phyloP scores from a whole-genome alignment of 2,888 invertebrate genomes.

The Mimumesa dahlbomi region DNA sequence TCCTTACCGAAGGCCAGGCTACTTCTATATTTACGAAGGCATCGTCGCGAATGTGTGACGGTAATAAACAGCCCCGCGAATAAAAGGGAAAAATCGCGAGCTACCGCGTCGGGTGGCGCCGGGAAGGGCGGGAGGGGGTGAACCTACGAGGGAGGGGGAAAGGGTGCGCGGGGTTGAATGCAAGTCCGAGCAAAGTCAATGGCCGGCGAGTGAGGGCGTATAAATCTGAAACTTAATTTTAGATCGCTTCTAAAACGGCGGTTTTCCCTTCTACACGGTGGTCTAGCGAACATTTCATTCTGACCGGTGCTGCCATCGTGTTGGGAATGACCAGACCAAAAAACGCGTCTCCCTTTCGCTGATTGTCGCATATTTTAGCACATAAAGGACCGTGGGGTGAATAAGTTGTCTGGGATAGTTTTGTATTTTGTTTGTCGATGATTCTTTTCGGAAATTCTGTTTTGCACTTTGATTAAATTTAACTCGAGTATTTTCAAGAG shows the following conservation, averaged over 20 bases:
- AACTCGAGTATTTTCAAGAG: too few relatives aligned
- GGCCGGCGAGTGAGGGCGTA: slow-evolving; percentile 69
- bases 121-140: background rate
- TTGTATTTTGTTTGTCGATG: too few relatives aligned
- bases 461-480: too few relatives aligned
- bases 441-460: too few relatives aligned
- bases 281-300: slow-evolving; percentile 10
- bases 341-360: slow-evolving; percentile 17
- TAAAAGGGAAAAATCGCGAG: slow-evolving; percentile 38
- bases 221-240: slow-evolving; percentile 76
- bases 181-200: slow-evolving; percentile 66
- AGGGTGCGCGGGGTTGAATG: slow-evolving; percentile 53
- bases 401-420: too few relatives aligned
- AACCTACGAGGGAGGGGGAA: slow-evolving; percentile 29
- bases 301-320: slow-evolving; percentile 61
- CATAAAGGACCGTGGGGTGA: too few relatives aligned
- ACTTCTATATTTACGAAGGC: slow-evolving; percentile 47
- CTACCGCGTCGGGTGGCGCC: slow-evolving; percentile 27
- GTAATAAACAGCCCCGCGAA: slow-evolving; percentile 38
- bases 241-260: slow-evolving; percentile 64
- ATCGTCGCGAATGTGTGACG: slow-evolving; percentile 30
- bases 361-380: background rate
- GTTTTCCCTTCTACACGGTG: slow-evolving; percentile 33
- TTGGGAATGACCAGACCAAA: slow-evolving; percentile 3
- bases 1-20: slow-evolving; percentile 36